Evolutionary conservation across 2,113 vertebrate genomes (phyloP).

Genomic region (Pampusana beccarii): DNA sequence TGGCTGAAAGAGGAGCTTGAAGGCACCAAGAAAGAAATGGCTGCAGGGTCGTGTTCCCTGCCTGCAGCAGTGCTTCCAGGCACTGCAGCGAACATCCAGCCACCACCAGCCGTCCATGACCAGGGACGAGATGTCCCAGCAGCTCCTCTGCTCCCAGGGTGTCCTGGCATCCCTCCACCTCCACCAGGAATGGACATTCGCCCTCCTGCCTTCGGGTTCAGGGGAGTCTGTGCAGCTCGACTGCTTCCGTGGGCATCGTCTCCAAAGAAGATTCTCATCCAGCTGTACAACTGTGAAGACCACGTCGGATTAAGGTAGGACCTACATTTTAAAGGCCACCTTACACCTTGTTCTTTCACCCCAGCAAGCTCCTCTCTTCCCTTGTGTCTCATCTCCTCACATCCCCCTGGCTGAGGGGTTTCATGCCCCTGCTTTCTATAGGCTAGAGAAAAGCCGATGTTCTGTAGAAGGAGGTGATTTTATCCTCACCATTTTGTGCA

Average conservation of each 20-base stretch:
- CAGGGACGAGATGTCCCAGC: not conserved
- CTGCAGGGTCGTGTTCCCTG: slow-evolving; percentile 59
- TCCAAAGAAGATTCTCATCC: slow-evolving; percentile 85
- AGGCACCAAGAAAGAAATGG: slow-evolving; percentile 78
- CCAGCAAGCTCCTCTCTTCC: not conserved
- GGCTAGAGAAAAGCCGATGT: not conserved
- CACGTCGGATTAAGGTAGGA: slow-evolving; percentile 88
- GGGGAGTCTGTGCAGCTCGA: slow-evolving; percentile 68
- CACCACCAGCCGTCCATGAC: slow-evolving; percentile 34
- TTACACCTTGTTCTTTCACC: not conserved
- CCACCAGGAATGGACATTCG: slow-evolving; percentile 26
- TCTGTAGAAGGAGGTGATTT: not conserved
- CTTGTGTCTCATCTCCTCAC: not conserved
- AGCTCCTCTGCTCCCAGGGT: slow-evolving; percentile 45
- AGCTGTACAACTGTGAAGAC: slow-evolving; percentile 81
- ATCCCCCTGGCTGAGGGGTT: not conserved
- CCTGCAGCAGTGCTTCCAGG: slow-evolving; percentile 7
- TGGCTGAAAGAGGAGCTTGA: slow-evolving; percentile 83
- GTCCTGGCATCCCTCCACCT: slow-evolving; percentile 69
- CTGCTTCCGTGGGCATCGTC: slow-evolving; percentile 79
- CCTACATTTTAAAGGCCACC: not conserved
- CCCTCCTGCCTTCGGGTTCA: slow-evolving; percentile 60
- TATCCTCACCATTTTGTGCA: not conserved
- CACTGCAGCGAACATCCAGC: not conserved
- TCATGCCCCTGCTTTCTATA: not conserved